Conservation (phyloP, 2,888 invertebrate genomes). For the Drosophila nigricruria region DNA sequence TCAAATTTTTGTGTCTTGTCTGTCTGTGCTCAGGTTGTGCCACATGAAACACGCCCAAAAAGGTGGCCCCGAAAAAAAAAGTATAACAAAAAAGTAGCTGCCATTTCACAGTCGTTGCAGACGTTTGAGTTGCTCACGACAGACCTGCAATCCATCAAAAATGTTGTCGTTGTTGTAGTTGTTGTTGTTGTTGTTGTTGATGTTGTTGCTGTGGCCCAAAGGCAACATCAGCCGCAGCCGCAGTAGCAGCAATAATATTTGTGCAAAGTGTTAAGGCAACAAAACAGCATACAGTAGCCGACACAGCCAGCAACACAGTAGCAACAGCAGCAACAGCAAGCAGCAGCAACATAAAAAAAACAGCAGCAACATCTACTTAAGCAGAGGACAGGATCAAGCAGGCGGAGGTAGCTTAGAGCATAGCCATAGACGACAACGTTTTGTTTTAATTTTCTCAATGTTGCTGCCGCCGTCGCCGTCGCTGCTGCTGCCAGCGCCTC, state of each 20-base stretch:
- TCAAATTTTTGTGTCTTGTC: constrained; percentile 42
- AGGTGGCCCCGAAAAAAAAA: constrained; percentile 34
- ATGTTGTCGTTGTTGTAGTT: constrained; percentile 24
- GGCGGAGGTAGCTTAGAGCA: constrained; percentile 45
- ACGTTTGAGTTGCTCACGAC: constrained; percentile 57
- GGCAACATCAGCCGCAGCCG: constrained; percentile 39
- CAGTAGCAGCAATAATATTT: constrained; percentile 68
- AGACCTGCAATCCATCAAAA: constrained; percentile 77
- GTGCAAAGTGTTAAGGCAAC: constrained; percentile 80
- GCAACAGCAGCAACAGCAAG: constrained; percentile 35
- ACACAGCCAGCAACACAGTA: constrained; percentile 37
- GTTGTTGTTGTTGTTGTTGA: constrained; percentile 24
- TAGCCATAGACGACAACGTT: constrained; percentile 72
- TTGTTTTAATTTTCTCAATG: constrained; percentile 78
- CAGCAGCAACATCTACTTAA: constrained; percentile 23
- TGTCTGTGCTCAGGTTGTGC: constrained; percentile 28
- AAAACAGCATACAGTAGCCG: constrained; percentile 69
- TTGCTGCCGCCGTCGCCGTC: constrained; percentile 34
- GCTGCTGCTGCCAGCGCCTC: background rate
- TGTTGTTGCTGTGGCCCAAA: constrained; percentile 44
- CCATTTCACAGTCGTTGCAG: constrained; percentile 46
- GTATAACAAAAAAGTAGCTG: constrained; percentile 37
- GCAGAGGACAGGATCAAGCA: constrained; percentile 62
- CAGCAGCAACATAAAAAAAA: constrained; percentile 24
- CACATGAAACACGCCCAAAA: constrained; percentile 50